Percentiles rank a stretch among this genome's conserved stretches.
phyloP scores from a whole-genome alignment of 2,113 vertebrate species.

The Hippocampus guttulatus region DNA sequence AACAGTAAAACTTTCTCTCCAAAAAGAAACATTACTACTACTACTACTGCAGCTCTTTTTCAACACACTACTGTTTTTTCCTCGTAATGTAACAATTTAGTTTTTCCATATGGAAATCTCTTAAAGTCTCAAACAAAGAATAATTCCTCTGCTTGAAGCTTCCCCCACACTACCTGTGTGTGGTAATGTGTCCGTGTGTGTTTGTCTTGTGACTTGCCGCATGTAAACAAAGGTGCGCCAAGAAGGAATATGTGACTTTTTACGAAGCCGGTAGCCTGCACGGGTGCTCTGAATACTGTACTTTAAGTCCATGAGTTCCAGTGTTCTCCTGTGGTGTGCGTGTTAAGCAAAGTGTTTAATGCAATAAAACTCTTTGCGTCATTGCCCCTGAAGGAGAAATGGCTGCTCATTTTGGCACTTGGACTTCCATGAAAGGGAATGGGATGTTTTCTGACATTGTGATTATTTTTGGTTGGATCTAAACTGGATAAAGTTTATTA shows the following conservation, averaged over 20 bases:
- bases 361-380: neutral
- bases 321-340: neutral
- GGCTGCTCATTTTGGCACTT: neutral
- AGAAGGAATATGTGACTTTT: conserved; percentile 24
- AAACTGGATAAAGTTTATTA: neutral
- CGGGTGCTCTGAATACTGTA: neutral
- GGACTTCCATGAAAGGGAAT: neutral
- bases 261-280: conserved; percentile 5
- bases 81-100: neutral
- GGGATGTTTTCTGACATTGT: neutral
- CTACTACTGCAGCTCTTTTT: too few relatives aligned
- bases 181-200: conserved; percentile 14
- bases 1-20: neutral
- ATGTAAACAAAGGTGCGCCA: conserved; percentile 68
- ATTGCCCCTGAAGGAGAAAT: conserved; percentile 1
- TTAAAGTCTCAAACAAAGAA: neutral
- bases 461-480: neutral
- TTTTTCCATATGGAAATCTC: neutral
- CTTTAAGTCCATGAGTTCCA: neutral
- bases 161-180: neutral
- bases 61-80: neutral
- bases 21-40: too few relatives aligned
- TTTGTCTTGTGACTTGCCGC: conserved; percentile 62
- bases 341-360: conserved; percentile 7
- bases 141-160: conserved; percentile 1